These are phyloP conservation scores for Babylonia areolata DNA, from an alignment of 1,140 invertebrate genomes.

Conservation along the genomic window DNA sequence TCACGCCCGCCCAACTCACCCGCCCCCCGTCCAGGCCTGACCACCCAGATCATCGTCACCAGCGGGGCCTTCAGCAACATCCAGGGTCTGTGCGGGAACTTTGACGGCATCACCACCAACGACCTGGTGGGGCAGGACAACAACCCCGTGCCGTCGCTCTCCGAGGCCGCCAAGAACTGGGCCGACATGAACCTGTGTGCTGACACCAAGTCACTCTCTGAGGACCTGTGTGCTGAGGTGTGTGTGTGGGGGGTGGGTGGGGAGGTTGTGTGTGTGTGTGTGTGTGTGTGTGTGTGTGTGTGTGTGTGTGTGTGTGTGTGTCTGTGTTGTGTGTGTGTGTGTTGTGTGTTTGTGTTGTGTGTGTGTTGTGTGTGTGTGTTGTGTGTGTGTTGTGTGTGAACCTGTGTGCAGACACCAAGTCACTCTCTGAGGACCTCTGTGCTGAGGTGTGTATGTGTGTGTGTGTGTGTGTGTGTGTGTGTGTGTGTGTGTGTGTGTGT, in stretches of 20 bases:
- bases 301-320: no score
- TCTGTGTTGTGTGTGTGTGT: no score
- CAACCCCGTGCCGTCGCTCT: not conserved
- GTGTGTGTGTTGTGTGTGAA: no score
- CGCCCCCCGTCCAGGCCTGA: slow-evolving; percentile 1
- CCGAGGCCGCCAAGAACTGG: slow-evolving; percentile 26
- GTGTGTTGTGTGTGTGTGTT: no score
- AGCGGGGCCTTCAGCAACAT: not conserved
- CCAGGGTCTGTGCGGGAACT: slow-evolving; percentile 30
- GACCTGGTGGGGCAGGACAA: slow-evolving; percentile 25
- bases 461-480: not conserved
- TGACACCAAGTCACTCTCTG: not conserved
- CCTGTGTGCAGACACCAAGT: no score
- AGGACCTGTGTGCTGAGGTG: not conserved
- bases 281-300: no score
- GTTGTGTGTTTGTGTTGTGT: no score
- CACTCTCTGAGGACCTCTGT: not conserved
- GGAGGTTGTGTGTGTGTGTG: not conserved
- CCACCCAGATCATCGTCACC: not conserved
- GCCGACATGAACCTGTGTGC: slow-evolving; percentile 17
- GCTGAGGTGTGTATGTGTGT: not conserved
- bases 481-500: no score
- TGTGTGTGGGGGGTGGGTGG: no score
- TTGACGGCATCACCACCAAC: slow-evolving; percentile 29
- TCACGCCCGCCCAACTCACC: no score